Percentiles rank a stretch among this genome's conserved stretches.
phyloP scores from a whole-genome alignment of 2,797 vertebrate species.

The Sebastes nivosus region DNA sequence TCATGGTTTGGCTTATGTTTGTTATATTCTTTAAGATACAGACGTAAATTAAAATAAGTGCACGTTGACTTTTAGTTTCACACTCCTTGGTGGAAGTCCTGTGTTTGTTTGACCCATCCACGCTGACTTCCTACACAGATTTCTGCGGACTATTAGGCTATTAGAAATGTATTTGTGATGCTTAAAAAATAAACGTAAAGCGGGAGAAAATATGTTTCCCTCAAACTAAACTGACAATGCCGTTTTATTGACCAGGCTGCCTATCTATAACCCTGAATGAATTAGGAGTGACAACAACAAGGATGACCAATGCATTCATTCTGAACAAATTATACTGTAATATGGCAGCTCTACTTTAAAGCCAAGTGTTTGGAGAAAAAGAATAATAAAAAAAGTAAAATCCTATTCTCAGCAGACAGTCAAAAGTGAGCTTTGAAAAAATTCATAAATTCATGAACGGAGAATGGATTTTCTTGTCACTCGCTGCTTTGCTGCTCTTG shows the following conservation, averaged over 20 bases:
- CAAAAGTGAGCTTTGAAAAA: constrained; percentile 39
- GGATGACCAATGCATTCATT: background rate
- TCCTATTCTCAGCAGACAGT: background rate
- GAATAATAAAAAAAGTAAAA: background rate
- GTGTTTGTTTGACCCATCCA: rapidly evolving
- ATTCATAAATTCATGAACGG: constrained; percentile 50
- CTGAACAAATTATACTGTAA: background rate
- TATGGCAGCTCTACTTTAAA: background rate
- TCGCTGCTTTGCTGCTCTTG: constrained; percentile 32
- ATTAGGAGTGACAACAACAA: background rate
- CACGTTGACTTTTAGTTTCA: no score
- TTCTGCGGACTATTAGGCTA: no score
- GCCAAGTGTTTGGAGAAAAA: background rate
- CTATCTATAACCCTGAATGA: background rate
- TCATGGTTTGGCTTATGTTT: rapidly evolving
- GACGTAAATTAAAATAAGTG: no score
- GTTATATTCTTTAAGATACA: no score
- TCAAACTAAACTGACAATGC: no score
- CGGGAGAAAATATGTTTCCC: rapidly evolving
- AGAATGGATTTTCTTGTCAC: constrained; percentile 43
- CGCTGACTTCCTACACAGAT: no score
- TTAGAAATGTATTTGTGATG: no score
- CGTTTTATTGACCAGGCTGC: rapidly evolving
- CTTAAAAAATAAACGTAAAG: no score
- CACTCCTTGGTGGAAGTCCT: no score